Evolutionary conservation across 2,888 invertebrate species (phyloP).

Genomic region (Drosophila crucigera): DNA sequence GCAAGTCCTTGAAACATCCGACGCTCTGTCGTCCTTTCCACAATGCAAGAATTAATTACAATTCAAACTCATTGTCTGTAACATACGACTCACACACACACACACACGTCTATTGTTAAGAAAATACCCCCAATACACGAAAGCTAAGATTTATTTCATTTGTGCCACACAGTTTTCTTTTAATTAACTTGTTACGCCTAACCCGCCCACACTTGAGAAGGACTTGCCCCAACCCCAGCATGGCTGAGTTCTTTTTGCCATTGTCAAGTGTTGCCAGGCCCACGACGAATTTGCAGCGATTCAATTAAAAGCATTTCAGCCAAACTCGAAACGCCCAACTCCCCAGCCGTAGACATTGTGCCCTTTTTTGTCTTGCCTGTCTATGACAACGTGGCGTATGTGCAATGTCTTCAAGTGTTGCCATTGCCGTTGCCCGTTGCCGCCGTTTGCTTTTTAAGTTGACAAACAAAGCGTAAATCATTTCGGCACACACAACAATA

Average conservation of each 20-base stretch:
- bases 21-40: not conserved
- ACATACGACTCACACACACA: conserved; percentile 31
- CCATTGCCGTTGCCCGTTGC: conserved; percentile 46
- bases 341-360: conserved; percentile 33
- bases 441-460: conserved; percentile 77
- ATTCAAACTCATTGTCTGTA: conserved; percentile 65
- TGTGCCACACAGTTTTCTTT: conserved; percentile 77
- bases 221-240: not conserved
- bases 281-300: conserved; percentile 55
- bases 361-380: conserved; percentile 44
- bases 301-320: conserved; percentile 76
- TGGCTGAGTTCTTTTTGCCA: conserved; percentile 39
- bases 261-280: conserved; percentile 74
- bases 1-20: not conserved
- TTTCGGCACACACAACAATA: conserved; percentile 74
- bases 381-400: conserved; percentile 75
- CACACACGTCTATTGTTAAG: conserved; percentile 2
- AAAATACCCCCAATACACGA: conserved; percentile 8
- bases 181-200: conserved; percentile 74
- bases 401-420: conserved; percentile 61
- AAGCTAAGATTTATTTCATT: conserved; percentile 74
- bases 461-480: conserved; percentile 81
- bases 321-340: not conserved
- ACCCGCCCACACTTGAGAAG: conserved; percentile 1
- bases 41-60: conserved; percentile 66